These are phyloP conservation scores for Columbina picui DNA, from an alignment of 2,113 vertebrate genomes.

Conservation along the genomic window DNA sequence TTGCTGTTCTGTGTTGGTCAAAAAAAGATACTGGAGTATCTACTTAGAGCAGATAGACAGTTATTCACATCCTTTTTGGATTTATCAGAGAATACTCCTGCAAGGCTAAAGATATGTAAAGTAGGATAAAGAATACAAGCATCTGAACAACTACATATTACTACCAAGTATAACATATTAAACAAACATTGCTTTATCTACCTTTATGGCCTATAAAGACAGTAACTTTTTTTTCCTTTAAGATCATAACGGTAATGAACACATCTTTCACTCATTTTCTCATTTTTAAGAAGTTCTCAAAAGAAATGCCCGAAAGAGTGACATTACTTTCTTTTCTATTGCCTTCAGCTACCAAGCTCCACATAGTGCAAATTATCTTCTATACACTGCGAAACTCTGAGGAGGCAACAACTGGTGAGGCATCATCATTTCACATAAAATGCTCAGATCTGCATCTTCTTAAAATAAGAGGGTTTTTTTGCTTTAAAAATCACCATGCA, in stretches of 20 bases:
- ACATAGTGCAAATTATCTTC: neutral
- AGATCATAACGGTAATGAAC: neutral
- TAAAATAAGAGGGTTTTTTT: neutral
- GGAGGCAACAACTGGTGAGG: neutral
- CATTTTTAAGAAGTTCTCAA: neutral
- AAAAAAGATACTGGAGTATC: neutral
- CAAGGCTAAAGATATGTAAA: neutral
- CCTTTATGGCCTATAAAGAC: neutral
- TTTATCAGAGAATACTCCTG: neutral
- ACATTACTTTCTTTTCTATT: neutral
- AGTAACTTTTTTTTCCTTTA: neutral
- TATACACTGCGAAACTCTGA: neutral
- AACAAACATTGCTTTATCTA: neutral
- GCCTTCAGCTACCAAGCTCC: neutral
- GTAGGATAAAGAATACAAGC: neutral
- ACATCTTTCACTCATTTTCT: neutral
- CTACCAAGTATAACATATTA: neutral
- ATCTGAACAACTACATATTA: neutral
- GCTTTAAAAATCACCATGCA: neutral
- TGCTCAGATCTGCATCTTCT: neutral
- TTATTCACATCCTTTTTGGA: neutral
- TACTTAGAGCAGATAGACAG: neutral
- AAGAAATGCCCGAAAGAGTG: neutral
- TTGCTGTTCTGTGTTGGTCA: neutral
- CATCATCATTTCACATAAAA: neutral